Evolutionary conservation across 2,888 invertebrate genomes (phyloP), one percentile per base, ranked within the genome.

Genomic region (Pimpla rufipes): DNA sequence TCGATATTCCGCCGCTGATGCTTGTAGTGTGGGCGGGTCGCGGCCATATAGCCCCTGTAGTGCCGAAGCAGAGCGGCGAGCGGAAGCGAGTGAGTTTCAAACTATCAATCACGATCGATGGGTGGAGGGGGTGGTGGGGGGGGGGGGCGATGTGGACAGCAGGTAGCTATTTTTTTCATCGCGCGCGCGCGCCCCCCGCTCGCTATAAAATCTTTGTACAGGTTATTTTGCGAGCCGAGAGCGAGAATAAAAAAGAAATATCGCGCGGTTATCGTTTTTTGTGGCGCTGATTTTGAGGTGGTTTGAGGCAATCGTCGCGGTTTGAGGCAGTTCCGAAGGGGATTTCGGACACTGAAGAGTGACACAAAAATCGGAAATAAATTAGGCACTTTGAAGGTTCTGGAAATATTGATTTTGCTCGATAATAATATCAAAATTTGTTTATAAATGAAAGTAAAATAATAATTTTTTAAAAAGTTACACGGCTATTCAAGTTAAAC

Each of bases 81-180:
- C 23, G 62, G 76, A 67, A 42, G 66, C n/a, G 68, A 82, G 52
- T 62, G 35, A 68, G 59, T 77, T 83, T 73, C 45, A 21, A 80
- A 77, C 73, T 80, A 83, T 83, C 79, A 80, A 83, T 83, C 83
- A 77, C 79, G 83, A 83, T 83, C 79, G 83, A 83, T 83, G 73
- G 18, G 37, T 29, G 3, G 29, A 29, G 29, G 29, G 29, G 29
- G 29, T 5, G 29, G 29, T 3, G 29, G 29, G 29, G 5, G 29
- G 29, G 29, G 5, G 29, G 29, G 29, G 29, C 2, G 55, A 18
- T 16, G 45, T 37, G 74, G 42, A 70, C 50, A n/a, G 62, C 52
- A 40, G 40, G 37, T 62, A 16, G 70, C 47, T 62, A 35, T 79
- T 74, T 79, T 59, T 67, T 37, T 18, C 71, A 52, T 79, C 40